Evolutionary conservation across 23 tunicate genomes (phyloP), one percentile per base, ranked within the genome.

Genomic region (Ciona savignyi): DNA sequence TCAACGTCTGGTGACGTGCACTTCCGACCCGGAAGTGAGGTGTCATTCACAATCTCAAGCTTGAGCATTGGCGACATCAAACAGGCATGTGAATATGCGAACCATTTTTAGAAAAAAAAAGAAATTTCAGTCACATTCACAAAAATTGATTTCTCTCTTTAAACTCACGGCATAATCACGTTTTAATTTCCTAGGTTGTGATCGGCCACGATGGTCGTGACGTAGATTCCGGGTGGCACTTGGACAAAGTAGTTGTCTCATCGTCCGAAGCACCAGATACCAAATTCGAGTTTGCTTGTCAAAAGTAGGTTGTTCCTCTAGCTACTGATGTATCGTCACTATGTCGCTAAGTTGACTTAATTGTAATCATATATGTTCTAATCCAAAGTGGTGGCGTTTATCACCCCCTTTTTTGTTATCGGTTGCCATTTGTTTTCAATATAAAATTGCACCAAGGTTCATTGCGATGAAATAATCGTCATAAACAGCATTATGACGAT

Each of bases 191-290:
- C n/a, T n/a, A 87, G 95, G 77, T 87, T 22, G 68, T 85, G 1
- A 74, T 87, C 1, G 95, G 95, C 19, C 95, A 81, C 33, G 81
- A 87, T 63, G 95, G 85, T 24, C 85, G 85, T 42, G 86, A 81
- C 60, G 86, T 77, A 1, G 70, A 68, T 6, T 66, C 85, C 48
- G 86, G 81, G 27, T 87, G 95, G 95, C 84, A 67, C 32, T 65
- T 87, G 78, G 78, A 77, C 1, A 25, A 74, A 65, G 78, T 87
- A 63, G 70, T 48, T 26, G 86, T 87, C 70, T 81, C 85, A 51
- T 85, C 95, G 32, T 81, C 86, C 1, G 27, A 33, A 2, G 62
- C 62, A 32, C 68, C 83, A 1, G 33, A 30, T 2, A 35, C 31
- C 68, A 84, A 76, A 1, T 71, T 33, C 33, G 74, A 76, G 34